These are phyloP conservation scores for Eulemur rufifrons DNA, from an alignment of 2,113 vertebrate genomes.

Conservation along the genomic window DNA sequence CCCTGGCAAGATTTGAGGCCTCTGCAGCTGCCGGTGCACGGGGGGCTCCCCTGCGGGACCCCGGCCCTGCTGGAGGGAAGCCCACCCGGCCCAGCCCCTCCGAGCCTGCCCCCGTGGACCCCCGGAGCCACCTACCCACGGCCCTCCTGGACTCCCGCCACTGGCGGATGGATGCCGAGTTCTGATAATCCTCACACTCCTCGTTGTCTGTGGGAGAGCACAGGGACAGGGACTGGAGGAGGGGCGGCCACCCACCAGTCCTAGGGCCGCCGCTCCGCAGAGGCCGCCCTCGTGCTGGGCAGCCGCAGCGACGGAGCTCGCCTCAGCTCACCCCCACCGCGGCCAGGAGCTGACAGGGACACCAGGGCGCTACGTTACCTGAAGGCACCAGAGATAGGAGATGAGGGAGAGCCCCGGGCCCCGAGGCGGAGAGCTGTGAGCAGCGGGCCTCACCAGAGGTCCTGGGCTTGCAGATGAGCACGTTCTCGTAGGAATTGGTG, in stretches of 20 bases:
- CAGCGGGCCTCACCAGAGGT: not conserved
- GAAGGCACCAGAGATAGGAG: not conserved
- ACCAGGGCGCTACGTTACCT: fast-evolving
- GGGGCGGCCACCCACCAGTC: fast-evolving
- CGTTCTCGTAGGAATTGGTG: conserved; percentile 82
- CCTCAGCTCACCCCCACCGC: not conserved
- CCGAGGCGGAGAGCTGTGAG: too few species aligned
- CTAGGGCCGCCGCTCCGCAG: too few species aligned
- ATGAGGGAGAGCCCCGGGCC: fast-evolving
- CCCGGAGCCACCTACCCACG: not conserved
- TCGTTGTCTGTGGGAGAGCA: not conserved
- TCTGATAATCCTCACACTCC: conserved; percentile 80
- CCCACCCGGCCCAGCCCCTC: not conserved
- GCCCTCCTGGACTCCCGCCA: conserved; percentile 72
- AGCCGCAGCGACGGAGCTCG: too few species aligned
- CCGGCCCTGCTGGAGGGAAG: not conserved
- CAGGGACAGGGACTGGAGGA: not conserved
- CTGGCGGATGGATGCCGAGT: conserved; percentile 40
- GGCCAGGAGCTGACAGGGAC: not conserved
- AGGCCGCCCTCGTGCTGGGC: fast-evolving
- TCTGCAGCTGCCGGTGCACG: fast-evolving
- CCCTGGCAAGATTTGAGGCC: fast-evolving
- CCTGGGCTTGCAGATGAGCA: conserved; percentile 43
- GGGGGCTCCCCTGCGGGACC: not conserved
- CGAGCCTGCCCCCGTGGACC: not conserved